These are phyloP conservation scores for Rhinoptilus africanus DNA, from an alignment of 2,113 vertebrate species.

Conservation along the genomic window DNA sequence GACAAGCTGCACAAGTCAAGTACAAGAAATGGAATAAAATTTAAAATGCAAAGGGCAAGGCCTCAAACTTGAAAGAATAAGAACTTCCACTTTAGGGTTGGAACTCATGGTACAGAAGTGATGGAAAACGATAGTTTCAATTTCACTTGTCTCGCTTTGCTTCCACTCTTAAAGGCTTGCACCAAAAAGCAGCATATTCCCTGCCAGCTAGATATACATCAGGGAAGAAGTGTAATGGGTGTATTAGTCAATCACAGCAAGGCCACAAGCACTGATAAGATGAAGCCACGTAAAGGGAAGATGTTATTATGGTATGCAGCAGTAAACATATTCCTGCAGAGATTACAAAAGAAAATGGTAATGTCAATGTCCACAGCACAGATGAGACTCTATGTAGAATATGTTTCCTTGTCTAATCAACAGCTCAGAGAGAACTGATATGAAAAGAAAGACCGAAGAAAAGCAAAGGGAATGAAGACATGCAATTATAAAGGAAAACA, in stretches of 20 bases:
- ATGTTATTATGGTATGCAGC: background rate
- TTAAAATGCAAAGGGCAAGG: background rate
- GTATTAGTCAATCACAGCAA: conserved; percentile 2
- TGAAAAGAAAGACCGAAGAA: background rate
- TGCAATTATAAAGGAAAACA: background rate
- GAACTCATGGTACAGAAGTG: background rate
- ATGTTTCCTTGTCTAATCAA: background rate
- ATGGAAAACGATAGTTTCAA: background rate
- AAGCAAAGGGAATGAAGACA: background rate
- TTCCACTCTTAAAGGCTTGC: background rate
- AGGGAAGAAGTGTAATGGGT: background rate
- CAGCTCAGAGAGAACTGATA: background rate
- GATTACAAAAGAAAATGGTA: background rate
- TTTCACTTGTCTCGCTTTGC: background rate
- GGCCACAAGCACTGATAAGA: background rate
- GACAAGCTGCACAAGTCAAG: background rate
- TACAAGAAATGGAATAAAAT: background rate
- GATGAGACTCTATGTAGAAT: background rate
- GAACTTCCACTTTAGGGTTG: background rate
- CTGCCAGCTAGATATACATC: background rate
- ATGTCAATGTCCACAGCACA: background rate
- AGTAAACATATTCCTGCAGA: background rate
- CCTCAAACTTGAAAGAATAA: background rate
- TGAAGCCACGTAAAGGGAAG: background rate
- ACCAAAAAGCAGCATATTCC: background rate